Conservation (phyloP, 2,113 vertebrate species). For the Myiopsitta monachus region DNA sequence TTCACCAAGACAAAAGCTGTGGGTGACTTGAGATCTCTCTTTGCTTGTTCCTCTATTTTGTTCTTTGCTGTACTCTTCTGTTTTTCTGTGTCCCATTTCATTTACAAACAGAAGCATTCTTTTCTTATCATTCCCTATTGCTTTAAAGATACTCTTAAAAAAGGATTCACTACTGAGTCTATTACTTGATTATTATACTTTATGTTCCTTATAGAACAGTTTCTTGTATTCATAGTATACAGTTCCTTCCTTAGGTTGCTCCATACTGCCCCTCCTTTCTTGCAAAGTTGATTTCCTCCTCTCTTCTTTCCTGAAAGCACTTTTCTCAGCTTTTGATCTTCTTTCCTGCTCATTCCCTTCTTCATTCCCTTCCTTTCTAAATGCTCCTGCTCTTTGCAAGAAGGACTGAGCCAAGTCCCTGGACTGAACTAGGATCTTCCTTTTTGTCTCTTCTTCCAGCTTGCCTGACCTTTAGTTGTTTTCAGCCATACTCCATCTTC, state of each 20-base stretch:
- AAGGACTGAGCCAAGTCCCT: neutral
- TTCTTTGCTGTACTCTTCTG: neutral
- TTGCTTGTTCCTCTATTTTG: neutral
- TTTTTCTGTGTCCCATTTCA: neutral
- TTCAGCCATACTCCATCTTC: neutral
- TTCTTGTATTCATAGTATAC: neutral
- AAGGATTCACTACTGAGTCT: fast-evolving
- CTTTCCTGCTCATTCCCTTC: neutral
- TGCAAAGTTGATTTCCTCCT: neutral
- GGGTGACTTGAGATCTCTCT: neutral
- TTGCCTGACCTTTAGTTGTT: neutral
- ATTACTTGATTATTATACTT: neutral
- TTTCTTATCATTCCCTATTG: neutral
- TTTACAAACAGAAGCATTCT: neutral
- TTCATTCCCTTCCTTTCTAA: neutral
- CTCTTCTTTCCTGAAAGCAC: neutral
- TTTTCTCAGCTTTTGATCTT: neutral
- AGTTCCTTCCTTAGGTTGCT: neutral
- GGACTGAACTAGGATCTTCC: neutral
- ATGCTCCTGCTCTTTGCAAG: neutral
- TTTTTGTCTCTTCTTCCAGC: neutral
- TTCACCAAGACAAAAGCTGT: neutral
- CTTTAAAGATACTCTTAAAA: neutral
- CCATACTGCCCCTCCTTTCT: neutral
- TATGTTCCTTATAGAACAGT: neutral